phyloP scores from a whole-genome alignment of 2,113 vertebrate genomes.

The Apodemus sylvaticus region DNA sequence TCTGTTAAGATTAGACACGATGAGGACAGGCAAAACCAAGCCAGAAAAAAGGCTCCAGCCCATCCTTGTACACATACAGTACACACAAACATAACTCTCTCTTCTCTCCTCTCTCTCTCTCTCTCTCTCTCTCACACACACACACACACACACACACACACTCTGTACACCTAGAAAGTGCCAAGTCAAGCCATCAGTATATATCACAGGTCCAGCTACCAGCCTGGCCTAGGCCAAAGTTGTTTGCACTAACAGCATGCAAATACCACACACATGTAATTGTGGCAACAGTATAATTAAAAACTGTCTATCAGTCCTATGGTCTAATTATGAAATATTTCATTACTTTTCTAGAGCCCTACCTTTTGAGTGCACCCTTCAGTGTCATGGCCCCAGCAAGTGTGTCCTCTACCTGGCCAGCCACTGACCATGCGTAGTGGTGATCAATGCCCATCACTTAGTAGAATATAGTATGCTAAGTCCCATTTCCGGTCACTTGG shows the following conservation, averaged over 20 bases:
- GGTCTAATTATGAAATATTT: background rate
- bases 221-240: background rate
- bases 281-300: too few relatives aligned
- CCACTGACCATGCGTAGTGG: background rate
- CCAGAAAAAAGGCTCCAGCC: background rate
- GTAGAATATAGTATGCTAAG: background rate
- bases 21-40: background rate
- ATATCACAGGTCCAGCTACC: background rate
- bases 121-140: too few relatives aligned
- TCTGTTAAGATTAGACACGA: background rate
- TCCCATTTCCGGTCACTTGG: background rate
- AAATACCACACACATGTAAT: background rate
- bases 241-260: background rate
- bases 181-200: background rate
- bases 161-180: background rate
- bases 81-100: background rate
- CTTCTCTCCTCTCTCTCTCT: too few relatives aligned
- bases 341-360: background rate
- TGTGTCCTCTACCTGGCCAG: background rate
- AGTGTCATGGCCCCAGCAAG: background rate
- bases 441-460: background rate
- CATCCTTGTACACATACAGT: background rate
- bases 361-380: too few relatives aligned
- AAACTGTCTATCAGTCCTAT: background rate
- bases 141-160: background rate